Base-by-base conservation (phyloP, 2,113 vertebrate genomes). In the Zosterops pallidus region DNA sequence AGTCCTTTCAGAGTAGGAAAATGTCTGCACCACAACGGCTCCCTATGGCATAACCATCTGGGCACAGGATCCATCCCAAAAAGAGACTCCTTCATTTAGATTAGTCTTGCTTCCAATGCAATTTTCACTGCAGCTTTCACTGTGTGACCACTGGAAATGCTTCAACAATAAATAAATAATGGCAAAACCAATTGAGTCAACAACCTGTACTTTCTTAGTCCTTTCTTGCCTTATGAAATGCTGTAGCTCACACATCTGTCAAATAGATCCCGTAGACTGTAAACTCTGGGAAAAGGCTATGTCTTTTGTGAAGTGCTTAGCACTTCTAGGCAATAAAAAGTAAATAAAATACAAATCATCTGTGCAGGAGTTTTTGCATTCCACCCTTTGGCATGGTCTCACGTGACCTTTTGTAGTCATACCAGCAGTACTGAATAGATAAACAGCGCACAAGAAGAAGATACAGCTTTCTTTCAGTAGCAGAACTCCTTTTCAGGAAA, bases 141-240 rank as follows among this genome's bases (percentile, higher is more conserved):
- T 55, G 12, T 72, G 67, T 77, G 81, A 55, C 59, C 74, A 46
- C 53, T 82, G 37, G 28, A 80, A 79, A 49, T 68, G 17, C 53
- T 84, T 92, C 81, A 83, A 67, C 46, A 69, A 65, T 65, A 87
- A 82, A 77, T 89, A 75, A 89, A 35, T 78, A 35, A 68, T 72
- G 62, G 56, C 47, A 78, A 92, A 87, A 80, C 77, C 78, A 76
- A 72, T 80, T 52, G 78, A 79, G 46, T 87, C 49, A 78, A 83
- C 24, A 68, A 31, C 20, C 39, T 87, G 70, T 92, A 37, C 59
- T 94, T 92, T 57, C 76, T 59, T 75, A 84, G 72, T 86, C 26
- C 52, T 94, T 91, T 85, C 50, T 76, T 87, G 62, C 67, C 25
- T 91, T 92, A 88, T 86, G 82, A 81, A 95, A 91, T 70, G 79